A percentile compares a stretch with the other conserved stretches of the same genome.
Conservation (phyloP, 1,140 invertebrate genomes). For the Drosophila micromelanica region DNA sequence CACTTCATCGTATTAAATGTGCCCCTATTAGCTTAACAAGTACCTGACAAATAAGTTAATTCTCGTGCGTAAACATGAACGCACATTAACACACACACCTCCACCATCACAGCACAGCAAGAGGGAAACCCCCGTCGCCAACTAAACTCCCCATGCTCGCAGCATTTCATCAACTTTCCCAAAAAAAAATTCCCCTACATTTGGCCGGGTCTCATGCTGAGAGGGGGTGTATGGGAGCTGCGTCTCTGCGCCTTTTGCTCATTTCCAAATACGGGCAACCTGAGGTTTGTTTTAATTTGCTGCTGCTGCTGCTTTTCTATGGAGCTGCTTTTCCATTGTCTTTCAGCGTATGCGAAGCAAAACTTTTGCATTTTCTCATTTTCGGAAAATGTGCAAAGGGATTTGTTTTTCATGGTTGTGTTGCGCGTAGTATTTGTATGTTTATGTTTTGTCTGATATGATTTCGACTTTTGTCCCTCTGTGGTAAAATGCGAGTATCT, state of each 20-base stretch:
- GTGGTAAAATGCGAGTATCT: slow-evolving; percentile 14
- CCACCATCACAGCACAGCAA: background rate
- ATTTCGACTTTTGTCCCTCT: slow-evolving; percentile 72
- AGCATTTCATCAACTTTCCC: slow-evolving; percentile 44
- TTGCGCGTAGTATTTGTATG: slow-evolving; percentile 66
- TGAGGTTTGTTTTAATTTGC: slow-evolving; percentile 83
- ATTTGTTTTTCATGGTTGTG: slow-evolving; percentile 77
- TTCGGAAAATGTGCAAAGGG: slow-evolving; percentile 82
- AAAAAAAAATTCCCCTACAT: background rate
- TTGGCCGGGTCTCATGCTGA: background rate
- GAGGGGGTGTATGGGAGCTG: background rate
- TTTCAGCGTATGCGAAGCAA: slow-evolving; percentile 60
- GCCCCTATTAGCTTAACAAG: slow-evolving; percentile 81
- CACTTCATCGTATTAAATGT: slow-evolving; percentile 78
- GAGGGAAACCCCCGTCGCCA: slow-evolving; percentile 25
- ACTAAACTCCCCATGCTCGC: slow-evolving; percentile 23
- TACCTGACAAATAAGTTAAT: slow-evolving; percentile 83
- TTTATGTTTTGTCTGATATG: slow-evolving; percentile 77
- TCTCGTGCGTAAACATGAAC: slow-evolving; percentile 75
- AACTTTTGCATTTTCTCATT: slow-evolving; percentile 83
- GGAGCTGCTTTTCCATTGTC: slow-evolving; percentile 58
- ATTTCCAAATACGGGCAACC: slow-evolving; percentile 81
- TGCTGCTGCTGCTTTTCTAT: slow-evolving; percentile 78
- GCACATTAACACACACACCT: slow-evolving; percentile 63
- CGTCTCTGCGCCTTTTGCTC: slow-evolving; percentile 54